Evolutionary conservation across 2,113 vertebrate genomes (phyloP), one percentile per base, ranked within the genome.

Genomic region (Limanda limanda): DNA sequence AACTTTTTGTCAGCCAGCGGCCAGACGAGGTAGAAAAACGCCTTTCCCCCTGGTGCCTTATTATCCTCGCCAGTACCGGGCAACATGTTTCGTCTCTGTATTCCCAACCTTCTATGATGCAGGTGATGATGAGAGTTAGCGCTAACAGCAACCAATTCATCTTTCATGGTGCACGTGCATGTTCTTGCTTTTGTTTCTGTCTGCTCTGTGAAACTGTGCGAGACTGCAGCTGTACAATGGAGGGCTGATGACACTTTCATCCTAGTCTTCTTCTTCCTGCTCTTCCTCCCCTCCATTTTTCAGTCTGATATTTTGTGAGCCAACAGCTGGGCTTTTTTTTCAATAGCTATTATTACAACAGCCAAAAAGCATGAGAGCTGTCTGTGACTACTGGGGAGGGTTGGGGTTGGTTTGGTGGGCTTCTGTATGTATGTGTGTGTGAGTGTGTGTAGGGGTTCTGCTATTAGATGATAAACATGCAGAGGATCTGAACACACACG

Each of bases 101-200:
- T 85, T 82, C 58, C 58, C 65, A 57, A 74, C 84, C 63, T 87
- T 65, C 74, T 67, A 70, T 54, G 52, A 76, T 86, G 84, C 84
- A 88, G 89, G 89, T 92, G 85, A 91, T 82, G 87, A 89, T 83
- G 89, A 88, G 82, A 69, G 60, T 81, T 76, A 40, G 68, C 58
- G 73, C 87, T 86, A 85, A 88, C 78, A 78, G 85, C 78, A 72
- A 86, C 83, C 88, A 88, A 91, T 90, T 92, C 88, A 93, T 93
- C 91, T 90, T 86, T 88, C 73, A 81, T 76, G 80, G 57, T 60
- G 87, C 89, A 88, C 74, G 73, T 88, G 86, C 85, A 13, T 42
- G 40, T 42, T 83, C 57, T 27, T 68, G 80, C 79, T 91, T 91
- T 90, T 89, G 88, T 91, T 77, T 65, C n/a, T 42, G 70, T 70